Percentiles rank a stretch among this genome's conserved stretches.
Evolutionary conservation across 2,113 vertebrate genomes (phyloP).

Genomic region (Neodon shergylaensis): DNA sequence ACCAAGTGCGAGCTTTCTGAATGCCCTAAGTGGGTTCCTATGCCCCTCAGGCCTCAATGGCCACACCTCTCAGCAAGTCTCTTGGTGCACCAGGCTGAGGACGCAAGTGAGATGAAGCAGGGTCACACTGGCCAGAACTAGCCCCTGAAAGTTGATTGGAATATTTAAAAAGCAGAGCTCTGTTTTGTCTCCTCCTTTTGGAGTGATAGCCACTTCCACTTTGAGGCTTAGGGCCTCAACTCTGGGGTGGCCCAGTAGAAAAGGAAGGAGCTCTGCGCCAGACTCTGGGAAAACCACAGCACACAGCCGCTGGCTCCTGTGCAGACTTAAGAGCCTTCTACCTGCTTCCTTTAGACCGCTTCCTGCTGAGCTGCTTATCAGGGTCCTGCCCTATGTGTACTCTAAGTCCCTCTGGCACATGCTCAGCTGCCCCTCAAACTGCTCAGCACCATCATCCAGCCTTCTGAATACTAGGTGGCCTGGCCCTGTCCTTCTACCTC

Average conservation of each 20-base stretch:
- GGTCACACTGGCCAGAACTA: background rate
- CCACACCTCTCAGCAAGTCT: background rate
- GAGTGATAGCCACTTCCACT: background rate
- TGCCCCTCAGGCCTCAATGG: background rate
- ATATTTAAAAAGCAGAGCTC: background rate
- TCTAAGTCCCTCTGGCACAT: background rate
- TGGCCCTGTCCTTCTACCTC: fast-evolving
- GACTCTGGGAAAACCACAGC: too few relatives aligned
- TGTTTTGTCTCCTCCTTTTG: background rate
- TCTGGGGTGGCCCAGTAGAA: background rate
- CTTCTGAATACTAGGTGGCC: background rate
- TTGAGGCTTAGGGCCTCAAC: background rate
- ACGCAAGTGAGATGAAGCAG: too few relatives aligned
- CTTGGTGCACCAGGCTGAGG: too few relatives aligned
- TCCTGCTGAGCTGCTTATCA: background rate
- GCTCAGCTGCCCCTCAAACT: background rate
- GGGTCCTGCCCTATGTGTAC: background rate
- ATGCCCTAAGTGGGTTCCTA: background rate
- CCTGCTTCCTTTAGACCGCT: background rate
- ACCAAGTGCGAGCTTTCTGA: background rate
- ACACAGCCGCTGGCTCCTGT: background rate
- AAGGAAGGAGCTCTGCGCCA: too few relatives aligned
- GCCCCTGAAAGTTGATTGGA: background rate
- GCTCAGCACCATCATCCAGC: background rate
- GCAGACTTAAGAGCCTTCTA: background rate